Conservation (phyloP, 37 sponge, comb jelly and placozoan genomes). For the Petrosia ficiformis region DNA sequence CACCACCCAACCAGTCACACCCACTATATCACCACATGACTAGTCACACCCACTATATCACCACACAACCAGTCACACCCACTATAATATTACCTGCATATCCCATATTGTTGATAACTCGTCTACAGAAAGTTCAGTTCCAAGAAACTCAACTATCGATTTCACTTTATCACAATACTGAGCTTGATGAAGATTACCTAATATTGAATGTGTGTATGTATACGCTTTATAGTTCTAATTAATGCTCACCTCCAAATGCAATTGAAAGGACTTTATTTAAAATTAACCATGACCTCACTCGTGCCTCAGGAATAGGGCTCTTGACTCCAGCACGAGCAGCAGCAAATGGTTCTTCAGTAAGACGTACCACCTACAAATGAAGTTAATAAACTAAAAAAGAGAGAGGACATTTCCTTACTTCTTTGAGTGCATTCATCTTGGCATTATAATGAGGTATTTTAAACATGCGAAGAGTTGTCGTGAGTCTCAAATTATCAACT, state of each 20-base stretch:
- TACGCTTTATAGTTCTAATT: background rate
- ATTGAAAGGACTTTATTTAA: conserved; percentile 83
- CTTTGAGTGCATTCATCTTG: conserved; percentile 97
- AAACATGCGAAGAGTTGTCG: conserved; percentile 76
- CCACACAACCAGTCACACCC: too few relatives aligned
- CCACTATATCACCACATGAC: background rate
- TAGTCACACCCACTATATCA: background rate
- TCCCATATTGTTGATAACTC: conserved; percentile 83
- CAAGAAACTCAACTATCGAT: conserved; percentile 90
- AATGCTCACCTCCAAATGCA: conserved; percentile 68
- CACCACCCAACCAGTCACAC: conserved; percentile 8
- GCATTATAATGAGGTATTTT: conserved; percentile 96
- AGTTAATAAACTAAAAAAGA: too few relatives aligned
- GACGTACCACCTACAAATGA: conserved; percentile 43
- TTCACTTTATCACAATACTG: conserved; percentile 93
- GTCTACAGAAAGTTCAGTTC: conserved; percentile 72
- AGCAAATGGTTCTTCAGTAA: conserved; percentile 67
- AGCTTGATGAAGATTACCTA: conserved; percentile 93
- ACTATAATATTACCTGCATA: conserved; percentile 68
- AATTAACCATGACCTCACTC: conserved; percentile 73
- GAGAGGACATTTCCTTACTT: conserved; percentile 37
- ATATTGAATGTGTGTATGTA: background rate
- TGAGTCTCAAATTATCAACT: conserved; percentile 76
- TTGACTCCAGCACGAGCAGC: conserved; percentile 48
- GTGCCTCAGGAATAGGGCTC: conserved; percentile 64